Base-by-base conservation (phyloP, 2,888 invertebrate genomes). In the Hydrotaea cyrtoneurina region DNA sequence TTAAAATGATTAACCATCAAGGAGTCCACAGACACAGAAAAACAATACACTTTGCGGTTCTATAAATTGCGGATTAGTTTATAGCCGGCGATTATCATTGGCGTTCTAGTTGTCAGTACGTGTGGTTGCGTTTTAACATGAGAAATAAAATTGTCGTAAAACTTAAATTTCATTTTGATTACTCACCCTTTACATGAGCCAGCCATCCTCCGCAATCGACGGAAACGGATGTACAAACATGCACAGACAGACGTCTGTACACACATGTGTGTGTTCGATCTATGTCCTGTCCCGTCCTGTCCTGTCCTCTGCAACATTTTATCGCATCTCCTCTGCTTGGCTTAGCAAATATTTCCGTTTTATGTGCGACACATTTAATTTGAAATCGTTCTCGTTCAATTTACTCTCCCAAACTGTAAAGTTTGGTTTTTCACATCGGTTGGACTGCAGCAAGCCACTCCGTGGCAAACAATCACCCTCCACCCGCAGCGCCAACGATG, bases 351-450 rank as follows among this genome's bases (percentile, higher is more conserved):
- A 62, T 62, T 62, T 64, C 7, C 36, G 31, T 64, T 31, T 64
- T 64, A 17, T 64, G 36, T 64, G 8, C 39, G 36, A 64, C 36
- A 62, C 36, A 64, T 64, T 64, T 36, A 64, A 64, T 64, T 64
- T 64, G 36, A 64, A 64, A 64, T 26, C 36, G 36, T 8, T 64
- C 17, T 64, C 36, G 64, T 64, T 64, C 36, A 36, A 64, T 64
- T 64, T 8, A 64, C 31, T 64, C 36, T 17, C n/a, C n/a, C 31
- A 36, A 19, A 55, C 17, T 21, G 21, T 8, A 19, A 21, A 7
- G 11, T 3, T 39, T 8, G 8, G 7, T 39, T 39, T 39, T 39
- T 39, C 39, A 3, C 39, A 39, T 39, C 1, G 39, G 10, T 1
- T 39, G 39, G n/a, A 19, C 53, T 4, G 2, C 31, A 31, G 7